Conservation (phyloP, 92 coral and sea anemone species). For the Parazoanthus atlanticus region DNA sequence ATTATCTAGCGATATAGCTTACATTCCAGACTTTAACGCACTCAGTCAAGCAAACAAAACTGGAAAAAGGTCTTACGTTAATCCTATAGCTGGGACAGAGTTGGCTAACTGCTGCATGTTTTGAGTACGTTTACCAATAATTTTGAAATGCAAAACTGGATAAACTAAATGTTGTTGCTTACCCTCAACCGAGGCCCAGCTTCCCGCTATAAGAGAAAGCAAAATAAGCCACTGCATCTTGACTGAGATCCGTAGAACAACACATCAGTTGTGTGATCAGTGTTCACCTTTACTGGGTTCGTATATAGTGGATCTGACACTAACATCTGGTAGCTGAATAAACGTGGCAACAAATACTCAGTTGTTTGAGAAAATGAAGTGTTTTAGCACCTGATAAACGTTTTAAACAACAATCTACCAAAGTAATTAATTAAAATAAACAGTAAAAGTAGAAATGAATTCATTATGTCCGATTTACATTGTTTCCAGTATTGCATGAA, state of each 20-base stretch:
- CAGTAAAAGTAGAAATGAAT: background rate
- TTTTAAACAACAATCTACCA: background rate
- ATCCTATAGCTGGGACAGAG: too few species aligned
- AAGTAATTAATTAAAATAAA: background rate
- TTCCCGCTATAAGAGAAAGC: slow-evolving; percentile 1
- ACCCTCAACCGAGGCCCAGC: slow-evolving; percentile 31
- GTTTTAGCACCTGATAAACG: background rate
- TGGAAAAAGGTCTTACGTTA: too few species aligned
- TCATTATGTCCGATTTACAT: too few species aligned
- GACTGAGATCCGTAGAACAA: background rate
- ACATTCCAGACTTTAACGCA: too few species aligned
- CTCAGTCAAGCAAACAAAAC: too few species aligned
- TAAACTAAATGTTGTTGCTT: background rate
- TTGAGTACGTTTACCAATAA: background rate
- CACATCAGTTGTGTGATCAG: background rate
- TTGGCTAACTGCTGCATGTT: background rate
- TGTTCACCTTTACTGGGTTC: too few species aligned
- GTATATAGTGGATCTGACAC: background rate
- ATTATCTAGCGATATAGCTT: too few species aligned
- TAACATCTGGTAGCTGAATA: slow-evolving; percentile 16
- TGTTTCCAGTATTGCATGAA: too few species aligned
- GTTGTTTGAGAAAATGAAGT: background rate
- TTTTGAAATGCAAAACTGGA: background rate
- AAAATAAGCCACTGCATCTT: slow-evolving; percentile 1
- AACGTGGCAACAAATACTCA: background rate